These are phyloP conservation scores for Peribatodes rhomboidaria DNA, from an alignment of 2,888 invertebrate genomes.

Conservation along the genomic window DNA sequence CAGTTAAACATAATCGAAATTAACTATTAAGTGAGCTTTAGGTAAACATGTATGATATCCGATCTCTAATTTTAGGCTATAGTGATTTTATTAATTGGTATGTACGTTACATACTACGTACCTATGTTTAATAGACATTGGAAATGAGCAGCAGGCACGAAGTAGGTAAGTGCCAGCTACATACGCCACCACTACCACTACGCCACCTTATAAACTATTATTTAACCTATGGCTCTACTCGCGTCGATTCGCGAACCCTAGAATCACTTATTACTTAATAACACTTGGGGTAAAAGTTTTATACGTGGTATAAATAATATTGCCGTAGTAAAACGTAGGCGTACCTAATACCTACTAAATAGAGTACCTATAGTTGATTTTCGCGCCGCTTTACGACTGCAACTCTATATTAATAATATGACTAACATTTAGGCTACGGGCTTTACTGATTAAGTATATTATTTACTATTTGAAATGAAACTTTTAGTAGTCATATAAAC, in stretches of 20 bases:
- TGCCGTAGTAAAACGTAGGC: slow-evolving; percentile 22
- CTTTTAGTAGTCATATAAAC: not conserved
- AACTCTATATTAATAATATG: not conserved
- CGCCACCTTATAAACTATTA: not conserved
- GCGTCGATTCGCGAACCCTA: slow-evolving; percentile 46
- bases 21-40: too few relatives aligned
- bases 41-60: too few relatives aligned
- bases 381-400: slow-evolving; percentile 5
- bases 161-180: too few relatives aligned
- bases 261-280: slow-evolving; percentile 51
- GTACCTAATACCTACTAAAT: slow-evolving; percentile 13
- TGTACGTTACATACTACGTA: too few relatives aligned
- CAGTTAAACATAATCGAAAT: too few relatives aligned
- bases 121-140: too few relatives aligned
- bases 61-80: too few relatives aligned
- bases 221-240: slow-evolving; percentile 18
- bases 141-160: too few relatives aligned
- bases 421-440: slow-evolving; percentile 6
- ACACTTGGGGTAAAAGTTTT: slow-evolving; percentile 47
- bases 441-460: not conserved
- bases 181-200: too few relatives aligned
- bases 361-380: slow-evolving; percentile 9
- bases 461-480: not conserved
- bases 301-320: slow-evolving; percentile 40
- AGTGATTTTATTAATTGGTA: too few relatives aligned